A percentile compares a stretch with the other conserved stretches of the same genome.
phyloP scores from a whole-genome alignment of 2,797 vertebrate species.

The Euthynnus affinis region DNA sequence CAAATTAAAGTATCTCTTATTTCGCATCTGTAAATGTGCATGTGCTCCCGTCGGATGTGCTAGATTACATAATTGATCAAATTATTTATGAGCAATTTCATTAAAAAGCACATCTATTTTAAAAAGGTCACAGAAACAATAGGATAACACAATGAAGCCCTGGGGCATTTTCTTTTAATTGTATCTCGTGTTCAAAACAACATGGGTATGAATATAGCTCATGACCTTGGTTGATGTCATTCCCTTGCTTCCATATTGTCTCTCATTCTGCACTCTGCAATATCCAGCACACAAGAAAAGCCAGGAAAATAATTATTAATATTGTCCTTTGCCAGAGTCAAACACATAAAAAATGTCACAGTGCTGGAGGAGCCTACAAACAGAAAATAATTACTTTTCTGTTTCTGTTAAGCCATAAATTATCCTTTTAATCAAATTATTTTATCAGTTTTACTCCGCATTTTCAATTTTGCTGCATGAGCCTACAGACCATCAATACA shows the following conservation, averaged over 20 bases:
- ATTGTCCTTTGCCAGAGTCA: slow-evolving; percentile 33
- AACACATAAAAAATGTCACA: slow-evolving; percentile 28
- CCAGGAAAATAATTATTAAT: slow-evolving; percentile 57
- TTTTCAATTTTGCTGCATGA: slow-evolving; percentile 33
- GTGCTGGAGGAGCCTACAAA: slow-evolving; percentile 39
- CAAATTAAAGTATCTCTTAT: slow-evolving; percentile 8
- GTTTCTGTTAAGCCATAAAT: slow-evolving; percentile 50
- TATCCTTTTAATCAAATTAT: slow-evolving; percentile 52
- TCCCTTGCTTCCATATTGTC: slow-evolving; percentile 46
- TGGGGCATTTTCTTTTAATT: slow-evolving; percentile 53
- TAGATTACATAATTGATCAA: slow-evolving; percentile 65
- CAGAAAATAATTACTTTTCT: slow-evolving; percentile 50
- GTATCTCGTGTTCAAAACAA: slow-evolving; percentile 67
- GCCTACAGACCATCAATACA: slow-evolving; percentile 39
- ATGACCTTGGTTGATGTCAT: slow-evolving; percentile 70
- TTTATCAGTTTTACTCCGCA: slow-evolving; percentile 31
- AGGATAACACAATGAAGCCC: slow-evolving; percentile 61
- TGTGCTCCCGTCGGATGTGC: not conserved
- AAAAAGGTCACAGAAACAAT: slow-evolving; percentile 69
- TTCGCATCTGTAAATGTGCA: slow-evolving; percentile 5
- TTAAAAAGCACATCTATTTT: slow-evolving; percentile 51
- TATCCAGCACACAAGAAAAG: slow-evolving; percentile 39
- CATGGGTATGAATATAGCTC: slow-evolving; percentile 59
- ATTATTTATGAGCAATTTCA: slow-evolving; percentile 70
- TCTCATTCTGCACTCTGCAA: slow-evolving; percentile 48